Conservation (phyloP, 37 sponge, comb jelly and placozoan genomes). For the Oscarella lobularis region DNA sequence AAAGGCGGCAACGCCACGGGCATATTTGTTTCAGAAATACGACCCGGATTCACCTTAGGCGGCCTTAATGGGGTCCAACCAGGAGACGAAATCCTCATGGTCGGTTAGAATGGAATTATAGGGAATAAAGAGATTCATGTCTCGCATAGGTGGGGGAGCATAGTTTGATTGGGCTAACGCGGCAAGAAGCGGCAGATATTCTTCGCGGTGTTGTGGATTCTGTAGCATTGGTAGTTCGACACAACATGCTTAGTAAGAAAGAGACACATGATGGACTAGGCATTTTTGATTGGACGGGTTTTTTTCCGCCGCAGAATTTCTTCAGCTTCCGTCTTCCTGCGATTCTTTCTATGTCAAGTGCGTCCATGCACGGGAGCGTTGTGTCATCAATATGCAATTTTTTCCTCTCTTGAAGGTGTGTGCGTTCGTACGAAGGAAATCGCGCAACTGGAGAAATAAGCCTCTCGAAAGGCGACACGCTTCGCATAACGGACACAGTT, state of each 20-base stretch:
- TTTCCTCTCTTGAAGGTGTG: not conserved
- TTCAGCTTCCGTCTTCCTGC: not conserved
- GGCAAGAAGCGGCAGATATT: not conserved
- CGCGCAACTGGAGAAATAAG: not conserved
- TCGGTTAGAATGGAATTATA: not conserved
- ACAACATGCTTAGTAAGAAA: not conserved
- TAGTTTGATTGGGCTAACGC: not conserved
- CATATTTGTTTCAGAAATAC: not conserved
- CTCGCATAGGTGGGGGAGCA: slow-evolving; percentile 1
- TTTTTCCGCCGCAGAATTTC: not conserved
- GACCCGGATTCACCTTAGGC: not conserved
- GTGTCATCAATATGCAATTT: not conserved
- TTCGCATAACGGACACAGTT: not conserved
- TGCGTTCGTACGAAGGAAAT: too few relatives aligned
- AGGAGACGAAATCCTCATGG: not conserved
- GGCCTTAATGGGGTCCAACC: not conserved
- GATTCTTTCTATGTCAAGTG: not conserved
- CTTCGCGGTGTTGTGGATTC: not conserved
- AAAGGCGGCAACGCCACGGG: not conserved
- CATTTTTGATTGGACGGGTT: not conserved
- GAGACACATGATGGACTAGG: not conserved
- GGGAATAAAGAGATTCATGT: not conserved
- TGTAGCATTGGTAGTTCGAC: not conserved
- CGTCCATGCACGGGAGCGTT: not conserved
- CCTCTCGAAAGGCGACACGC: not conserved